Percentiles rank a stretch among this genome's conserved stretches.
These are phyloP conservation scores for Centrocercus urophasianus DNA, from an alignment of 2,113 vertebrate species.

Conservation along the genomic window DNA sequence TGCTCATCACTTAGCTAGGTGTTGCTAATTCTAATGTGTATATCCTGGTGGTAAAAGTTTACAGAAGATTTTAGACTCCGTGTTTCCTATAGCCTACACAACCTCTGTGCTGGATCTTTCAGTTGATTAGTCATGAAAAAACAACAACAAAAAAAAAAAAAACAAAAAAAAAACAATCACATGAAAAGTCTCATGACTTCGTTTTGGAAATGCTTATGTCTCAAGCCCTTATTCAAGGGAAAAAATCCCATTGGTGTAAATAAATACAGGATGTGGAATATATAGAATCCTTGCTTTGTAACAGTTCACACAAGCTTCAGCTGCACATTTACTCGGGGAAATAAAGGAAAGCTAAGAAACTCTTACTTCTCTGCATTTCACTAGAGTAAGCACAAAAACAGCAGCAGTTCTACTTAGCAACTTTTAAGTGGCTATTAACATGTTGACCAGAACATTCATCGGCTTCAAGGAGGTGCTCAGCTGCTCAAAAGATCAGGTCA, in stretches of 20 bases:
- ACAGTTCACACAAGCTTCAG: neutral
- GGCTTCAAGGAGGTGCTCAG: neutral
- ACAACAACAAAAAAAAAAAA: neutral
- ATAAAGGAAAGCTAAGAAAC: neutral
- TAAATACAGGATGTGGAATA: conserved; percentile 1
- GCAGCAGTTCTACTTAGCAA: neutral
- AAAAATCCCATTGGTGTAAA: conserved; percentile 12
- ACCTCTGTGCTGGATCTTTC: neutral
- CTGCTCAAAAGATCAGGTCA: neutral
- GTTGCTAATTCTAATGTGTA: neutral
- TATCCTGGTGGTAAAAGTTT: neutral
- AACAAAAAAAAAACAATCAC: neutral
- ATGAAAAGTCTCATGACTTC: conserved; percentile 8
- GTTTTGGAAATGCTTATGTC: conserved; percentile 16
- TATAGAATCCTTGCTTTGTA: conserved; percentile 12
- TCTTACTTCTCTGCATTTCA: neutral
- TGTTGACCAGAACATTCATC: neutral
- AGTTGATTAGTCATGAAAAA: neutral
- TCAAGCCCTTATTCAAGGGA: neutral
- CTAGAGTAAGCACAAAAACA: neutral
- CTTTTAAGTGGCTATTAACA: neutral
- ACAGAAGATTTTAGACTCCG: neutral
- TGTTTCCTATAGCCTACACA: neutral
- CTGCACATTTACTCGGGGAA: conserved; percentile 1
- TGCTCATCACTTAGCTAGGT: neutral